Base-by-base conservation (phyloP, 1,140 invertebrate species). In the Popillia japonica region DNA sequence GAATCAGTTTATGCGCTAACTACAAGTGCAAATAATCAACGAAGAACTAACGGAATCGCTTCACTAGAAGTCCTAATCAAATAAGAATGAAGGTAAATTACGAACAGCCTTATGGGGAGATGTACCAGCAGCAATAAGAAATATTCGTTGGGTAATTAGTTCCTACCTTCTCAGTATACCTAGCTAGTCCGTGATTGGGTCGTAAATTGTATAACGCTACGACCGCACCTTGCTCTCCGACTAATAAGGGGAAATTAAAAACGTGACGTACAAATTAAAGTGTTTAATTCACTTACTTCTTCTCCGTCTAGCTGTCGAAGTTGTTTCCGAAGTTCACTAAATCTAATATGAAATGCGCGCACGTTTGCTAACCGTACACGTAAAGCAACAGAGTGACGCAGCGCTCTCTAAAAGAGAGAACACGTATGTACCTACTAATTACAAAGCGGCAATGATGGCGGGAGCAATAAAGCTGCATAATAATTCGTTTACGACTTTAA, bases 241-340 rank as follows among this genome's bases (percentile, higher is more conserved):
- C 27, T 27, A 27, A 68, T 68, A 17, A 14, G 61, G 11, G 22
- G 61, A 27, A 68, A 34, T 68, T 68, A 68, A 68, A 68, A 68
- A 68, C 61, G 61, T 68, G 61, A 68, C 61, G 61, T 68, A 68
- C 61, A 34, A 68, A 68, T 27, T 68, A 68, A 68, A 68, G 27
- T 14, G 61, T 68, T 11, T 68, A 68, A 68, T 68, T 68, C 61
- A 34, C 23, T 23, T 68, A 27, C 4, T 68, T 22, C 20, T 68
- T 27, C 61, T 27, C 20, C 8, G 22, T 7, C 11, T 10, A 68
- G 22, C 61, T 68, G 61, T 68, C 61, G 61, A 68, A 68, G 61
- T 22, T 22, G 27, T 68, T 68, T 34, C 61, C 6, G 22, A 27
- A 27, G 22, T 23, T 68, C 27, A 68, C 61, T 34, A 34, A 68